These are phyloP conservation scores for Drosophila guanche DNA, from an alignment of 1,140 invertebrate species.

Conservation along the genomic window DNA sequence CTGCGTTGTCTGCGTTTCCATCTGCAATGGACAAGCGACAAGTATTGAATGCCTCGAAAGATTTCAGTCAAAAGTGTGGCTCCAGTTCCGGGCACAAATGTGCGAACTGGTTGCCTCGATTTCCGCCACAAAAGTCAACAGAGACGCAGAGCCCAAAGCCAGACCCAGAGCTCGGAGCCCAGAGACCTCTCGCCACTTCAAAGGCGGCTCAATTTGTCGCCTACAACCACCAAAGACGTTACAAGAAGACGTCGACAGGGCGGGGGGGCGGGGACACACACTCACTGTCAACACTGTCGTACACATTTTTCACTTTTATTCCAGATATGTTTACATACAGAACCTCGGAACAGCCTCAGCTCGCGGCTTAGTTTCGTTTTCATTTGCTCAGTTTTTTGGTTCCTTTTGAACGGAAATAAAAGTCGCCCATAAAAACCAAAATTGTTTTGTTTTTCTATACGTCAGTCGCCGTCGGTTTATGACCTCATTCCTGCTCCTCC, in stretches of 20 bases:
- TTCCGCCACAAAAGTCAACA: constrained; percentile 72
- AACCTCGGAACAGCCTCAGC: constrained; percentile 30
- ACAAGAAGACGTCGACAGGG: constrained; percentile 22
- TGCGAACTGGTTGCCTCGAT: constrained; percentile 70
- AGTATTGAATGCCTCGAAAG: constrained; percentile 65
- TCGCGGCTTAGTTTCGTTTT: constrained; percentile 45
- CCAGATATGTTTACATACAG: constrained; percentile 54
- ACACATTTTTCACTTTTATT: constrained; percentile 75
- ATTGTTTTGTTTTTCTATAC: constrained; percentile 32
- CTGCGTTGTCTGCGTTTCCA: constrained; percentile 74
- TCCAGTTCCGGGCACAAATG: constrained; percentile 72
- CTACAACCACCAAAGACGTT: constrained; percentile 69
- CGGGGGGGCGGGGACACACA: constrained; percentile 20
- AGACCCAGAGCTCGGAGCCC: constrained; percentile 21
- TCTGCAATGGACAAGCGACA: constrained; percentile 75
- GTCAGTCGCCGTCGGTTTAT: constrained; percentile 49
- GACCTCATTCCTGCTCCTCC: constrained; percentile 57
- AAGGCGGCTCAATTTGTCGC: constrained; percentile 73
- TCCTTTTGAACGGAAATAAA: constrained; percentile 62
- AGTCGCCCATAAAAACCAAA: constrained; percentile 48
- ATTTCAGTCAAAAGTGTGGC: constrained; percentile 70
- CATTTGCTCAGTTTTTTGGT: constrained; percentile 38
- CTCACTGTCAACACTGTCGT: constrained; percentile 58
- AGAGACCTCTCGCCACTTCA: constrained; percentile 30
- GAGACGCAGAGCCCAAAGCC: constrained; percentile 26